Evolutionary conservation across 2,113 vertebrate species (phyloP).

Genomic region (Greenwoodochromis staneri): DNA sequence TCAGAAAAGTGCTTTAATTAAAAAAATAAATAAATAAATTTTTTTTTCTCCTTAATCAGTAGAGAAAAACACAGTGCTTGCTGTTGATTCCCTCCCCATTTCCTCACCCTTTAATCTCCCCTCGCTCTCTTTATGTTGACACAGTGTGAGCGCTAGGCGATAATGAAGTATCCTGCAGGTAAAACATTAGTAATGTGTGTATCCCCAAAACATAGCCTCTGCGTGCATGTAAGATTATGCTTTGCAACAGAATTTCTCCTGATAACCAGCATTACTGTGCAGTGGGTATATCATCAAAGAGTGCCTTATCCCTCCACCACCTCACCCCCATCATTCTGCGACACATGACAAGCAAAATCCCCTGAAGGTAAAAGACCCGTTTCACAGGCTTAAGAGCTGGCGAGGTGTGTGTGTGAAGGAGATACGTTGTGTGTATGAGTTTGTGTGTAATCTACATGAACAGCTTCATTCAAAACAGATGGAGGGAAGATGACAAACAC

Average conservation of each 20-base stretch:
- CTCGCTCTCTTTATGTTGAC: not conserved
- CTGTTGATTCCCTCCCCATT: not conserved
- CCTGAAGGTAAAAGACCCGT: constrained; percentile 36
- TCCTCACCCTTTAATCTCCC: constrained; percentile 4
- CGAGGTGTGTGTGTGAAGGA: not conserved
- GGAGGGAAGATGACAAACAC: not conserved
- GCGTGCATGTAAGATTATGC: not conserved
- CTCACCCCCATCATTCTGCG: not conserved
- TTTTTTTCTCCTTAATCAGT: not conserved
- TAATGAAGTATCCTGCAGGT: constrained; percentile 10
- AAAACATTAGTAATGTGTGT: not conserved
- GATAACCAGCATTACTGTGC: constrained; percentile 35
- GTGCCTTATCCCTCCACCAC: not conserved
- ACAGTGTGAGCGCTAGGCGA: not conserved
- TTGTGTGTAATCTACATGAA: constrained; percentile 20
- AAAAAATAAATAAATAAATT: not conserved
- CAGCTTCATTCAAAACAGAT: constrained; percentile 10
- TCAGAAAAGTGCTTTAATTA: not conserved
- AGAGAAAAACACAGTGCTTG: not conserved
- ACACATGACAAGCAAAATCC: constrained; percentile 48
- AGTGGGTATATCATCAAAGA: constrained; percentile 46
- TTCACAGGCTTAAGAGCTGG: constrained; percentile 14
- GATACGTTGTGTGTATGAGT: not conserved
- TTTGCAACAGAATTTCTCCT: not conserved
- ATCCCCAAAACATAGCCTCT: not conserved